Evolutionary conservation across 1,140 invertebrate species (phyloP).

Genomic region (Bacillus rossius): DNA sequence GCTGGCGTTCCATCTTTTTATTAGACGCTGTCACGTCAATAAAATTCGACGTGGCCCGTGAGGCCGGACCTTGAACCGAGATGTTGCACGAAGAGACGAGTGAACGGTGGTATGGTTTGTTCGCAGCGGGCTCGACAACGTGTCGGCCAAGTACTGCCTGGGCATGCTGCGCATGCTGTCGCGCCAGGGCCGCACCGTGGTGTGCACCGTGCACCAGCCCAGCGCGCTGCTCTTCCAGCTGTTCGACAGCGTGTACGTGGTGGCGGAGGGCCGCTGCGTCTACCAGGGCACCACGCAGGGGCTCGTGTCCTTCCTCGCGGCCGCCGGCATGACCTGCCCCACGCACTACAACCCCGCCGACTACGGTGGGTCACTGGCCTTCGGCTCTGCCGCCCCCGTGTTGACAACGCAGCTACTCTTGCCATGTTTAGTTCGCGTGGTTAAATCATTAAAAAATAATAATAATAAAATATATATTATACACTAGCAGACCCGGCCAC

Average conservation of each 20-base stretch:
- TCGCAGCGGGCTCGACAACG: conserved; percentile 67
- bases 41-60: too few species aligned
- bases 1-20: too few species aligned
- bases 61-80: too few species aligned
- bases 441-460: not conserved
- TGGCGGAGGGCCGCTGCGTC: conserved; percentile 52
- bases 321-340: conserved; percentile 25
- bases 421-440: not conserved
- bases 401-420: not conserved
- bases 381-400: not conserved
- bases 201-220: conserved; percentile 83
- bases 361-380: conserved; percentile 22
- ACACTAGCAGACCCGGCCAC: too few species aligned
- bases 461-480: not conserved
- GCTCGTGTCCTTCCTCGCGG: conserved; percentile 46
- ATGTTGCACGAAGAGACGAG: not conserved
- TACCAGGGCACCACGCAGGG: conserved; percentile 47
- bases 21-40: too few species aligned
- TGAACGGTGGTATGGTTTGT: not conserved
- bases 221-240: conserved; percentile 70
- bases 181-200: conserved; percentile 62
- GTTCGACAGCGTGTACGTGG: conserved; percentile 63
- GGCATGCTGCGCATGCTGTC: conserved; percentile 51
- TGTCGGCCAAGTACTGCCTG: conserved; percentile 62
- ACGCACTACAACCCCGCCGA: conserved; percentile 33